Evolutionary conservation across 2,113 vertebrate species (phyloP).

Genomic region (Microtus richardsoni): DNA sequence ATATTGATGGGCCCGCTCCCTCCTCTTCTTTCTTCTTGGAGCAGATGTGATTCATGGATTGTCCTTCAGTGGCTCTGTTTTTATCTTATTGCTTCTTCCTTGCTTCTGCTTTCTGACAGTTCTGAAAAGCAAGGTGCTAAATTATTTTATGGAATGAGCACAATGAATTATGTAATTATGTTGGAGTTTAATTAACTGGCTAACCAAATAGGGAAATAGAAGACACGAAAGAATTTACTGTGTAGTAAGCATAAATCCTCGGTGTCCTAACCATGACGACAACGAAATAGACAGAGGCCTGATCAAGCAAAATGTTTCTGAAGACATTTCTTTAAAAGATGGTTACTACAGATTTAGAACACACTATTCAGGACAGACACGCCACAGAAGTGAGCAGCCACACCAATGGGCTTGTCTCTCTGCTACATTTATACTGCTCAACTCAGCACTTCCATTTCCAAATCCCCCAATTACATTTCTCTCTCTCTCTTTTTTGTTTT

Average conservation of each 20-base stretch:
- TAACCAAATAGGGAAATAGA: conserved; percentile 73
- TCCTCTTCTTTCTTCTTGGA: conserved; percentile 79
- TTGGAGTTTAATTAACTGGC: conserved; percentile 80
- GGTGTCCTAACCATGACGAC: conserved; percentile 45
- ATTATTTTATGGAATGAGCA: conserved; percentile 68
- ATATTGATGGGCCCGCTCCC: conserved; percentile 75
- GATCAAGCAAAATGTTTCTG: conserved; percentile 63
- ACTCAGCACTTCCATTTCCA: conserved; percentile 67
- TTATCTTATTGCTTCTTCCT: conserved; percentile 77
- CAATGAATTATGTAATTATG: conserved; percentile 77
- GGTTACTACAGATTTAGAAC: conserved; percentile 61
- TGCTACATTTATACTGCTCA: neutral
- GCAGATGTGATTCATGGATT: conserved; percentile 70
- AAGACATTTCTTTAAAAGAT: conserved; percentile 69
- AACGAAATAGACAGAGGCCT: conserved; percentile 56
- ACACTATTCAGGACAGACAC: conserved; percentile 39
- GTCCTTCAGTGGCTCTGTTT: conserved; percentile 65
- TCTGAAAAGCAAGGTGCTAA: conserved; percentile 83
- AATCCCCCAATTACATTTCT: conserved; percentile 37
- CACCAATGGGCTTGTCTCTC: neutral
- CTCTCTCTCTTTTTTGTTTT: neutral
- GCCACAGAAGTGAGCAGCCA: conserved; percentile 25
- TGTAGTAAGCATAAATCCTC: conserved; percentile 65
- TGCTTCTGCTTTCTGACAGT: conserved; percentile 80
- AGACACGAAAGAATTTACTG: conserved; percentile 55